Conservation (phyloP, 2,113 vertebrate species). For the Amphiprion ocellaris region DNA sequence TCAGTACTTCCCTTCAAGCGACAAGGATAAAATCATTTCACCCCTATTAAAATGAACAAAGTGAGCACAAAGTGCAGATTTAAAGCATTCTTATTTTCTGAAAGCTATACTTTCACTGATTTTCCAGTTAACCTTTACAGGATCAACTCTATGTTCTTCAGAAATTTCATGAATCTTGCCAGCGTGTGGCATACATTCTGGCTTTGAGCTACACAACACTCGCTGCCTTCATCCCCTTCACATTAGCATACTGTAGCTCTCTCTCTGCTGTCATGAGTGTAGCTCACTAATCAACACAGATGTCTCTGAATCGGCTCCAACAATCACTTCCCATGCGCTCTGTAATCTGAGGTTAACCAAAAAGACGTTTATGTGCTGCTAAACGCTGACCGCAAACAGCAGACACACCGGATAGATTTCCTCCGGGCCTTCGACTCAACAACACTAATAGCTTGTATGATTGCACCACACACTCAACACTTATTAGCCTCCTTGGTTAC, state of each 20-base stretch:
- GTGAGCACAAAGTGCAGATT: slow-evolving; percentile 47
- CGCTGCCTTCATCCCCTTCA: slow-evolving; percentile 6
- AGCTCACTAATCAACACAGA: slow-evolving; percentile 63
- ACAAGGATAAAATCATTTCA: slow-evolving; percentile 58
- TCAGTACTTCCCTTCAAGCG: slow-evolving; percentile 40
- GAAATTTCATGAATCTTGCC: slow-evolving; percentile 9
- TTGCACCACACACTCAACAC: slow-evolving; percentile 43
- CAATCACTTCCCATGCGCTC: slow-evolving; percentile 47
- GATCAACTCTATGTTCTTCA: slow-evolving; percentile 14
- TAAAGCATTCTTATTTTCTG: slow-evolving; percentile 25
- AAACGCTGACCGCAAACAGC: slow-evolving; percentile 35
- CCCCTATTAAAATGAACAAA: slow-evolving; percentile 65
- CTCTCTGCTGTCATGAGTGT: slow-evolving; percentile 29
- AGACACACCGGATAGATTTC: slow-evolving; percentile 36
- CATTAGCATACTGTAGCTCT: slow-evolving; percentile 37
- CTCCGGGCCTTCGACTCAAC: slow-evolving; percentile 35
- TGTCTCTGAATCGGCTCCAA: slow-evolving; percentile 53
- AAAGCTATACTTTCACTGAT: slow-evolving; percentile 42
- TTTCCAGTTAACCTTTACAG: slow-evolving; percentile 72
- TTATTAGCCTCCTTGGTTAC: slow-evolving; percentile 44
- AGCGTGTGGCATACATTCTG: background rate
- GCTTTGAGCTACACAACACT: slow-evolving; percentile 15
- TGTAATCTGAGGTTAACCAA: slow-evolving; percentile 78
- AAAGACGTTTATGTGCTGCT: slow-evolving; percentile 46
- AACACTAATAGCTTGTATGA: slow-evolving; percentile 51